phyloP scores from a whole-genome alignment of 2,113 vertebrate genomes.

The Colaptes auratus region DNA sequence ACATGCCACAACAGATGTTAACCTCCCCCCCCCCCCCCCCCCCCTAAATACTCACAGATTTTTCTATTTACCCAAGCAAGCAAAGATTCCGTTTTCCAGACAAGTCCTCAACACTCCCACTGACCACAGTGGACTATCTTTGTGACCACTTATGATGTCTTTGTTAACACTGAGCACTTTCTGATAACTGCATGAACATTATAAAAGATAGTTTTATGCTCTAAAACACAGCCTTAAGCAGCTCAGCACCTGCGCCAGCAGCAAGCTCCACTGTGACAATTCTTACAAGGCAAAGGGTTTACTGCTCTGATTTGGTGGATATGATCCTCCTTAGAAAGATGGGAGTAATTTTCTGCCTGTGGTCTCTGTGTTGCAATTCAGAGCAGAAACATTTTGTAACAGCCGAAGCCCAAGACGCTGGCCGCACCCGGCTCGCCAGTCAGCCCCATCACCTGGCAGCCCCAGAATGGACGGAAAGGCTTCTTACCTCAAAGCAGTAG shows the following conservation, averaged over 20 bases:
- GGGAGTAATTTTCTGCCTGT: background rate
- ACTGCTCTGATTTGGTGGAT: background rate
- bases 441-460: rapidly evolving
- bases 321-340: background rate
- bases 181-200: background rate
- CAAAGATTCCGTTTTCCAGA: background rate
- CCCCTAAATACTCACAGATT: constrained; percentile 5
- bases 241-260: background rate
- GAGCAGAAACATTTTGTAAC: background rate
- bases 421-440: background rate
- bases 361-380: background rate
- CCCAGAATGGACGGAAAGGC: rapidly evolving
- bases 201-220: background rate
- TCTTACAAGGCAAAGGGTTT: background rate
- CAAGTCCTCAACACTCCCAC: background rate
- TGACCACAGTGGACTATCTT: background rate
- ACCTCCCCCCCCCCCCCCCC: background rate
- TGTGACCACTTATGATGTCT: background rate
- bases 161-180: background rate
- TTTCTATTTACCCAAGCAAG: constrained; percentile 24
- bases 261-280: background rate
- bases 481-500: constrained; percentile 95
- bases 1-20: background rate
- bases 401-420: background rate
- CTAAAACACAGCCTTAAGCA: background rate